Base-by-base conservation (phyloP, 1,140 invertebrate genomes). In the Pristionchus pacificus region DNA sequence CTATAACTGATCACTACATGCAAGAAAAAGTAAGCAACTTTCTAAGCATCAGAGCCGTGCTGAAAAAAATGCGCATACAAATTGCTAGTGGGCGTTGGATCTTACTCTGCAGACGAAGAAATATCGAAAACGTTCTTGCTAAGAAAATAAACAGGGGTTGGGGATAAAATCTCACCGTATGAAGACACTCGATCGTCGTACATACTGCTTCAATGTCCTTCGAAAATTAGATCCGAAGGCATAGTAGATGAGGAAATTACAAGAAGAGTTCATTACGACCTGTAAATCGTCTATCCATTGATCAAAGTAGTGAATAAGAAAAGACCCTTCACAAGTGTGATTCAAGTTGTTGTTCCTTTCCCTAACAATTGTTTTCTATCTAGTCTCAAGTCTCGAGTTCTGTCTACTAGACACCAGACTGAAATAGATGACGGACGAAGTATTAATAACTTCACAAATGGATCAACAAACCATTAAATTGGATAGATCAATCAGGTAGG, bases 231-330 rank as follows among this genome's bases (percentile, higher is more conserved):
- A 49, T 19, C 78, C 78, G 62, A 80, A 80, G n/a, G 72, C 76
- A 63, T 79, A 80, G 65, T 80, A 80, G 68, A 80, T 80, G 15
- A 80, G 24, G 29, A 80, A 80, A 63, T 80, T 80, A 70, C 78
- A 80, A 0, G 78, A 80, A 1, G 74, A 77, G 32, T 80, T 80
- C 13, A 80, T 57, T 14, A 80, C 77, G 24, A 27, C 25, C 25
- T 61, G 15, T 13, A 61, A 24, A 57, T 57, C 24, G 24, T 19
- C 19, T 57, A 57, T 57, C 19, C 55, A 57, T 19, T 57, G 19
- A 57, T 57, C 19, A n/a, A n/a, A n/a, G n/a, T n/a, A n/a, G n/a
- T n/a, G n/a, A n/a, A n/a, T n/a, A n/a, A n/a, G n/a, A n/a, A n/a
- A n/a, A n/a, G n/a, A n/a, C n/a, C n/a, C n/a, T n/a, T n/a, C n/a